phyloP scores from a whole-genome alignment of 2,888 invertebrate species.

The Drosophila austrosaltans region DNA sequence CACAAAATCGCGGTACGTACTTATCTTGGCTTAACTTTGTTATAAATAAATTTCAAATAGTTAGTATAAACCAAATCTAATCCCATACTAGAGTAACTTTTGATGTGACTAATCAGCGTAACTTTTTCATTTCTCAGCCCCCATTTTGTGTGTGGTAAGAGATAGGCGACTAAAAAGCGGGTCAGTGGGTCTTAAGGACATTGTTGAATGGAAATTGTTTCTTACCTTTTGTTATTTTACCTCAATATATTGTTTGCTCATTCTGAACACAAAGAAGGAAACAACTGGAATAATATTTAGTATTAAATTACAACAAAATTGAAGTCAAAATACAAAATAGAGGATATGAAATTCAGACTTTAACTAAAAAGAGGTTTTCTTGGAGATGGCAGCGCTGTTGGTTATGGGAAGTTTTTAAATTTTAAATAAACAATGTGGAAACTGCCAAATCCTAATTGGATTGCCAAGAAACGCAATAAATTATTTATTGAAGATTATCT shows the following conservation, averaged over 20 bases:
- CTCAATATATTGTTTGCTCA: not conserved
- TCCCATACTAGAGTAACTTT: slow-evolving; percentile 3
- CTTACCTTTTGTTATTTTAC: not conserved
- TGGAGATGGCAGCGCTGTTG: too few relatives aligned
- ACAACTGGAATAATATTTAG: not conserved
- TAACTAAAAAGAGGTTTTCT: too few relatives aligned
- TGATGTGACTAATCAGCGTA: slow-evolving; percentile 9
- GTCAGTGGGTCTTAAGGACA: slow-evolving; percentile 24
- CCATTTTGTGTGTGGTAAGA: not conserved
- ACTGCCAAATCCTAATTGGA: too few relatives aligned
- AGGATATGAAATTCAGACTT: not conserved
- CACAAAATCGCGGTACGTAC: slow-evolving; percentile 17
- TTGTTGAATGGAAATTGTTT: slow-evolving; percentile 14
- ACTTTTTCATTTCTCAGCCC: slow-evolving; percentile 6
- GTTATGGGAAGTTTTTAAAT: too few relatives aligned
- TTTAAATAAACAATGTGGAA: too few relatives aligned
- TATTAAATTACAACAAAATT: slow-evolving; percentile 1
- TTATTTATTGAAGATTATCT: too few relatives aligned
- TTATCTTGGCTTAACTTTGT: slow-evolving; percentile 1
- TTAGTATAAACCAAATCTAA: slow-evolving; percentile 14
- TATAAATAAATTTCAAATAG: slow-evolving; percentile 8
- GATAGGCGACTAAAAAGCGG: slow-evolving; percentile 29
- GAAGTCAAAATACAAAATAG: not conserved
- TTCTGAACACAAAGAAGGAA: not conserved
- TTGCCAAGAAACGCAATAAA: too few relatives aligned